Percentiles rank a stretch among this genome's conserved stretches.
Conservation (phyloP, 2,797 vertebrate genomes). For the Hippoglossus hippoglossus region DNA sequence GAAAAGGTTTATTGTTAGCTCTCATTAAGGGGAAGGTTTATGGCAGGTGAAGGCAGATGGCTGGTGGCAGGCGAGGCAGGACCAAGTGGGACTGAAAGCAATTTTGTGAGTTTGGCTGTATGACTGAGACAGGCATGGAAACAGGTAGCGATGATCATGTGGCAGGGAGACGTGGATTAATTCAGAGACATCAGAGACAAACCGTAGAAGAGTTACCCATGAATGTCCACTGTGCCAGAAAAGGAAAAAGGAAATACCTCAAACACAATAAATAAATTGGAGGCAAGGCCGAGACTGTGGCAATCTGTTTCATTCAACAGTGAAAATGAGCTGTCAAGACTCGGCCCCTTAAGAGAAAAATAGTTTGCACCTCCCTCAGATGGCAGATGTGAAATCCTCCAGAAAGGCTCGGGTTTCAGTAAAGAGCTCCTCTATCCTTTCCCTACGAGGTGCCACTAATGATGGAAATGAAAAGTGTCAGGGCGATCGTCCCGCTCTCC, state of each 20-base stretch:
- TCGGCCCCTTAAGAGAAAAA: constrained; percentile 42
- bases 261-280: background rate
- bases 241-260: background rate
- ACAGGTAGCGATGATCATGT: background rate
- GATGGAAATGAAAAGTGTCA: constrained; percentile 69
- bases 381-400: constrained; percentile 55
- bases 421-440: constrained; percentile 67
- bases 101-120: no score
- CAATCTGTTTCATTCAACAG: constrained; percentile 55
- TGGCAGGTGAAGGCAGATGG: no score
- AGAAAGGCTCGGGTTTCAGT: constrained; percentile 70
- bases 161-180: constrained; percentile 11
- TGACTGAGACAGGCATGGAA: no score
- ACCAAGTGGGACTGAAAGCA: no score
- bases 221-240: background rate
- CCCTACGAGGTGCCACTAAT: constrained; percentile 59
- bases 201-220: no score
- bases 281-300: background rate
- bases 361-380: constrained; percentile 48
- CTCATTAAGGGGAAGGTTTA: no score
- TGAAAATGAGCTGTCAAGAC: constrained; percentile 63
- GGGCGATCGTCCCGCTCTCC: constrained; percentile 51
- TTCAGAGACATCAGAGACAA: constrained; percentile 18
- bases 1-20: no score
- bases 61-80: no score